Conservation (phyloP, 2,797 vertebrate species). For the Bradypodion ventrale region DNA sequence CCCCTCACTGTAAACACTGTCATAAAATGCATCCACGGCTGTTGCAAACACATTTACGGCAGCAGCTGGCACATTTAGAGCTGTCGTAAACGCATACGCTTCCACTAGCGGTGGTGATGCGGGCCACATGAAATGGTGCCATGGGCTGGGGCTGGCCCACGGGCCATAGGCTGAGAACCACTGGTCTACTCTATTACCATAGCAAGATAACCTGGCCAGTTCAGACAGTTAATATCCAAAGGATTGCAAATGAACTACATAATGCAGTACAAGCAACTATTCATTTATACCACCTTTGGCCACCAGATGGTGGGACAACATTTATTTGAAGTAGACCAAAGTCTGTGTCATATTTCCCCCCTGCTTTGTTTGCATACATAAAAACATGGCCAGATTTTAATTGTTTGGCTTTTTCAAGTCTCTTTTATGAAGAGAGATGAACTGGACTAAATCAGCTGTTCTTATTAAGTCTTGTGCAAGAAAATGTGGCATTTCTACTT, state of each 20-base stretch:
- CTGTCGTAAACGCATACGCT: too few relatives aligned
- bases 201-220: too few relatives aligned
- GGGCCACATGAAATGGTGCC: too few relatives aligned
- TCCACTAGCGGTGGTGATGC: too few relatives aligned
- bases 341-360: not conserved
- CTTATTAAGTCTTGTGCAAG: conserved; percentile 12
- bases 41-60: too few relatives aligned
- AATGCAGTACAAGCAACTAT: not conserved
- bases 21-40: too few relatives aligned
- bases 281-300: not conserved
- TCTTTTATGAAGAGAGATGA: not conserved
- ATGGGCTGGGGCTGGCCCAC: too few relatives aligned
- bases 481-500: not conserved
- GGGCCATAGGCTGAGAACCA: too few relatives aligned
- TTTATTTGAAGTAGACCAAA: not conserved
- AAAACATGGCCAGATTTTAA: not conserved
- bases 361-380: not conserved
- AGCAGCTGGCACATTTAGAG: too few relatives aligned
- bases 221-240: too few relatives aligned
- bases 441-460: not conserved
- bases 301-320: conserved; percentile 11
- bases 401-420: not conserved
- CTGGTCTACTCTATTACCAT: too few relatives aligned
- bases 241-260: not conserved
- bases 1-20: too few relatives aligned